These are phyloP conservation scores for Blastomussa wellsi DNA, from an alignment of 92 coral and sea anemone species.

Conservation along the genomic window DNA sequence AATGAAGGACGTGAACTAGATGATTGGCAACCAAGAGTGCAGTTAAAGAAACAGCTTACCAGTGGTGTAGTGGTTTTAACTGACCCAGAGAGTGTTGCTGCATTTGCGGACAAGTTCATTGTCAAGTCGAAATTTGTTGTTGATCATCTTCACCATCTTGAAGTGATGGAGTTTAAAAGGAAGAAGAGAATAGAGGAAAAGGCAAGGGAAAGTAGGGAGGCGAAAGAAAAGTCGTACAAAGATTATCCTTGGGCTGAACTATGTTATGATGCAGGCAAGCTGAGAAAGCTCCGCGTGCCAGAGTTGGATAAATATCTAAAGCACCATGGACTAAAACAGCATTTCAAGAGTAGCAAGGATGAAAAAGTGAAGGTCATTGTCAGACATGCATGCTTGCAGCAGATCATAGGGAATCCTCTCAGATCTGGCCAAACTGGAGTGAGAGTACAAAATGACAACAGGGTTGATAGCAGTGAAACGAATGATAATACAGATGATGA, in stretches of 20 bases:
- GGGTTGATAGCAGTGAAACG: no score
- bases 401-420: no score
- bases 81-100: not conserved
- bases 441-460: no score
- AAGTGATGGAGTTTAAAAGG: not conserved
- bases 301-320: no score
- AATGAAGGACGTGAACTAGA: not conserved
- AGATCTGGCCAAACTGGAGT: no score
- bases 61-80: not conserved
- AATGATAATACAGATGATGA: no score
- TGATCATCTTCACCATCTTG: not conserved
- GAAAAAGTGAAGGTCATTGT: no score
- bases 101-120: not conserved
- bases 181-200: not conserved
- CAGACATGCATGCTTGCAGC: no score
- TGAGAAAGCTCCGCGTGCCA: slow-evolving; percentile 27
- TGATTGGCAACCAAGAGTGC: slow-evolving; percentile 28
- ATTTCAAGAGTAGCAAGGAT: no score
- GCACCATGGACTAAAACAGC: no score
- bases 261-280: not conserved
- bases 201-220: not conserved
- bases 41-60: not conserved
- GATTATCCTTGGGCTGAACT: not conserved
- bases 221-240: not conserved
- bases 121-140: not conserved